Evolutionary conservation across 1,140 invertebrate genomes (phyloP).

Genomic region (Hydropsyche tenuis): DNA sequence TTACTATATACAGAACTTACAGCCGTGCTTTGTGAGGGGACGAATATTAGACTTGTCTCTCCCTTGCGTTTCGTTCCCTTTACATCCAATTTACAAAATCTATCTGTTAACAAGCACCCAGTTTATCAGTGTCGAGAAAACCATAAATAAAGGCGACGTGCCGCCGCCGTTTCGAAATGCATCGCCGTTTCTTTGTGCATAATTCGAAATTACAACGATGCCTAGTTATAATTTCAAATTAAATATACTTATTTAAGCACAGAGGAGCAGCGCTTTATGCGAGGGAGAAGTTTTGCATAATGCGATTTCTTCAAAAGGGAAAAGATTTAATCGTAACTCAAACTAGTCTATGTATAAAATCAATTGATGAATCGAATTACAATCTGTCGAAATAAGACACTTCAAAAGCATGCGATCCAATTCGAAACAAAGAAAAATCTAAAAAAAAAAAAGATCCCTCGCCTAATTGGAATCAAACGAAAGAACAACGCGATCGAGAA

Average conservation of each 20-base stretch:
- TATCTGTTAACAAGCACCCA: slow-evolving; percentile 11
- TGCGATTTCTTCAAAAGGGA: too few relatives aligned
- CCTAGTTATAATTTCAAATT: too few relatives aligned
- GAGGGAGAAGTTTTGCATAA: too few relatives aligned
- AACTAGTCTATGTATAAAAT: too few relatives aligned
- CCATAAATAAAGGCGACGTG: slow-evolving; percentile 7
- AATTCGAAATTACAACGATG: too few relatives aligned
- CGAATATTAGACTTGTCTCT: slow-evolving; percentile 9
- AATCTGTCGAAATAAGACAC: neutral
- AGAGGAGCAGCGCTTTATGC: too few relatives aligned
- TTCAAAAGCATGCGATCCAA: too few relatives aligned
- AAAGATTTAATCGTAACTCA: too few relatives aligned
- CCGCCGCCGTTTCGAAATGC: neutral
- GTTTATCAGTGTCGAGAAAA: slow-evolving; percentile 4
- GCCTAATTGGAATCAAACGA: neutral
- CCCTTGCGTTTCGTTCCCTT: slow-evolving; percentile 13
- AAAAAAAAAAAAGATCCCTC: neutral
- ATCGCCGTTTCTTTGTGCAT: too few relatives aligned
- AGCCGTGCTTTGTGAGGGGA: neutral
- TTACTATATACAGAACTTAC: too few relatives aligned
- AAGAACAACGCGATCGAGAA: neutral
- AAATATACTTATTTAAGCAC: too few relatives aligned
- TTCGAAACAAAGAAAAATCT: too few relatives aligned
- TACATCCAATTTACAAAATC: slow-evolving; percentile 21
- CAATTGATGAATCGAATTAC: neutral